Conservation (phyloP, 2,113 vertebrate genomes). For the Gasterosteus aculeatus region DNA sequence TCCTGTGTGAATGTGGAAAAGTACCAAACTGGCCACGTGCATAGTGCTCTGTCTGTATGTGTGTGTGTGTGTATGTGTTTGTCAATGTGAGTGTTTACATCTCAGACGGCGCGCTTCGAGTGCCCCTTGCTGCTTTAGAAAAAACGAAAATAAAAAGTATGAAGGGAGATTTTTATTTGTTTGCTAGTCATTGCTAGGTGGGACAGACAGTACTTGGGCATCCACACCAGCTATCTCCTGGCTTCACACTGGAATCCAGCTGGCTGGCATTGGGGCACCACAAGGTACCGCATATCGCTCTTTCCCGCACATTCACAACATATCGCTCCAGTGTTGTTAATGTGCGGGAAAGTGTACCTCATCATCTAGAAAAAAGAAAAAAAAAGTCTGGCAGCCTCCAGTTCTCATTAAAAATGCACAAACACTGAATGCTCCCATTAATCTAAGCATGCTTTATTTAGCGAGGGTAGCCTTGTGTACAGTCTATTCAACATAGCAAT, state of each 20-base stretch:
- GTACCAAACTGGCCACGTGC: slow-evolving; percentile 44
- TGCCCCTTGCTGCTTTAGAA: not conserved
- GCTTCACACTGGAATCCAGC: slow-evolving; percentile 61
- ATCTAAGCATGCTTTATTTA: slow-evolving; percentile 77
- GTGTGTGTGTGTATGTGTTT: slow-evolving; percentile 24
- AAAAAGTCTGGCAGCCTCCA: slow-evolving; percentile 68
- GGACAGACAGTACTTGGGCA: slow-evolving; percentile 25
- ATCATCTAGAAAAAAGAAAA: slow-evolving; percentile 64
- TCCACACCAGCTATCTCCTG: slow-evolving; percentile 43
- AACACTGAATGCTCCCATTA: slow-evolving; percentile 77
- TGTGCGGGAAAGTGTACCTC: slow-evolving; percentile 60
- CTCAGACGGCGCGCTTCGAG: slow-evolving; percentile 31
- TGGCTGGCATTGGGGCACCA: slow-evolving; percentile 62
- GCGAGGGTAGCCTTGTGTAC: slow-evolving; percentile 74
- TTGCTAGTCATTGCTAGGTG: slow-evolving; percentile 40
- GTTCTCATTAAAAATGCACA: slow-evolving; percentile 79
- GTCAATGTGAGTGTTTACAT: slow-evolving; percentile 44
- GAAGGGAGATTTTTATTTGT: slow-evolving; percentile 31
- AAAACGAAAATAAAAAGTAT: not conserved
- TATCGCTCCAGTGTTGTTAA: slow-evolving; percentile 64
- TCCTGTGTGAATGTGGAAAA: slow-evolving; percentile 52
- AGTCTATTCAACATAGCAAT: slow-evolving; percentile 78
- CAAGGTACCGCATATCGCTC: slow-evolving; percentile 21
- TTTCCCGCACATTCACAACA: slow-evolving; percentile 7
- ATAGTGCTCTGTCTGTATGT: not conserved